These are phyloP conservation scores for Callyntrura sp. DNA, from an alignment of 2,888 invertebrate genomes.

Conservation along the genomic window DNA sequence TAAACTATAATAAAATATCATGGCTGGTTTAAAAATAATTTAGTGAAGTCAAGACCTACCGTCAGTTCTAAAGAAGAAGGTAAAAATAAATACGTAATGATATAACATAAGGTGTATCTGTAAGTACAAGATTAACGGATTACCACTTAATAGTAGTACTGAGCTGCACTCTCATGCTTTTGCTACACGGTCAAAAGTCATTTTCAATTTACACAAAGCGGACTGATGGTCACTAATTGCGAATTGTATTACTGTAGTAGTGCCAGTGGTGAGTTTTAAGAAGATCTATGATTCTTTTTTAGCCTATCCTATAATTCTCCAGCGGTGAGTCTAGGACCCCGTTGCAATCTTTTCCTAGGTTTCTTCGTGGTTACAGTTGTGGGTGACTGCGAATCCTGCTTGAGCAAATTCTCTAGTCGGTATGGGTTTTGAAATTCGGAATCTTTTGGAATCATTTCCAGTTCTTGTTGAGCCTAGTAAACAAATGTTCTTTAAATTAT, in stretches of 20 bases:
- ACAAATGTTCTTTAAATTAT: neutral
- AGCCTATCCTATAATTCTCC: conserved; percentile 71
- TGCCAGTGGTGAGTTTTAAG: neutral
- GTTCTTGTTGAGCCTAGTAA: conserved; percentile 81
- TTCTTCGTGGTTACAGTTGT: conserved; percentile 80
- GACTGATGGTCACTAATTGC: too few species aligned
- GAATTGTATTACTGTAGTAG: neutral
- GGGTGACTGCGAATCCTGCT: conserved; percentile 65
- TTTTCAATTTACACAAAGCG: neutral
- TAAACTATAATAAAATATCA: too few species aligned
- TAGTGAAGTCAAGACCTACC: too few species aligned
- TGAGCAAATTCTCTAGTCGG: conserved; percentile 70
- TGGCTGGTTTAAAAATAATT: too few species aligned
- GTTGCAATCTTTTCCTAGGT: conserved; percentile 78
- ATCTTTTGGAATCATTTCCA: conserved; percentile 80
- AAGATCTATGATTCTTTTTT: neutral
- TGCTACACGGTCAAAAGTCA: neutral
- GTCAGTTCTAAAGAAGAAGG: too few species aligned
- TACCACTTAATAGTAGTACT: neutral
- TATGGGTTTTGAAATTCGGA: conserved; percentile 82
- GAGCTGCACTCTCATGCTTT: neutral
- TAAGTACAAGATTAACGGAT: too few species aligned
- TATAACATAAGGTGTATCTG: too few species aligned
- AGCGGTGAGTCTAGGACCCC: conserved; percentile 80
- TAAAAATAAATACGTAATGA: too few species aligned